Percentiles rank a stretch among this genome's conserved stretches.
Conservation (phyloP, 2,113 vertebrate genomes). For the Coptodon rendalli region DNA sequence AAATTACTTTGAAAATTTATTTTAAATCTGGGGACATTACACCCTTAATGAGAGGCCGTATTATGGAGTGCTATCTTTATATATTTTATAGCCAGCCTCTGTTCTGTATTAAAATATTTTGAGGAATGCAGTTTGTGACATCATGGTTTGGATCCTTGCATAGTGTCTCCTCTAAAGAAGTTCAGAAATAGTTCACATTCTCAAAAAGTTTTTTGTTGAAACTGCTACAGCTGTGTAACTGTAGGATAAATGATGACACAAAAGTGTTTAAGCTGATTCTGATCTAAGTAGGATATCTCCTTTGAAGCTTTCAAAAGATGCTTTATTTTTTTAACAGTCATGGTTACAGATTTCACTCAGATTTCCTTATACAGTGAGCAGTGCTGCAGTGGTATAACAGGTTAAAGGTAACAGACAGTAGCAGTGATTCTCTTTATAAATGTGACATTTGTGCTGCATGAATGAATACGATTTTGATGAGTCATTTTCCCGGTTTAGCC, state of each 20-base stretch:
- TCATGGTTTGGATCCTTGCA: not conserved
- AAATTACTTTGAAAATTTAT: not conserved
- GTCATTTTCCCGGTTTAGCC: slow-evolving; percentile 20
- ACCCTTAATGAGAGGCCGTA: not conserved
- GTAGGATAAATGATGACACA: not conserved
- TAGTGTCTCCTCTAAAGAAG: not conserved
- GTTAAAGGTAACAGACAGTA: not conserved
- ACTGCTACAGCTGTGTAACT: not conserved
- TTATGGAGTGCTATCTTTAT: not conserved
- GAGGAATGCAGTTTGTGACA: not conserved
- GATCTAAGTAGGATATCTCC: not conserved
- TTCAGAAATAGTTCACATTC: not conserved
- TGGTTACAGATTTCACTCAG: not conserved
- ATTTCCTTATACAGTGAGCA: not conserved
- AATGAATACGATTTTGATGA: not conserved
- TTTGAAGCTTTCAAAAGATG: not conserved
- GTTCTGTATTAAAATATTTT: not conserved
- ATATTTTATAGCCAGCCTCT: not conserved
- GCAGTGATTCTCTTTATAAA: not conserved
- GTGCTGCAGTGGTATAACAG: not conserved
- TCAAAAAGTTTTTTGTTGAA: not conserved
- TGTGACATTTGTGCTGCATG: not conserved
- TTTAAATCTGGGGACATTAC: not conserved
- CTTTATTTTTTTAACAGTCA: slow-evolving; percentile 2
- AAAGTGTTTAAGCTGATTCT: not conserved